These are phyloP conservation scores for Threskiornis aethiopicus DNA, from an alignment of 2,797 vertebrate species.

Conservation along the genomic window DNA sequence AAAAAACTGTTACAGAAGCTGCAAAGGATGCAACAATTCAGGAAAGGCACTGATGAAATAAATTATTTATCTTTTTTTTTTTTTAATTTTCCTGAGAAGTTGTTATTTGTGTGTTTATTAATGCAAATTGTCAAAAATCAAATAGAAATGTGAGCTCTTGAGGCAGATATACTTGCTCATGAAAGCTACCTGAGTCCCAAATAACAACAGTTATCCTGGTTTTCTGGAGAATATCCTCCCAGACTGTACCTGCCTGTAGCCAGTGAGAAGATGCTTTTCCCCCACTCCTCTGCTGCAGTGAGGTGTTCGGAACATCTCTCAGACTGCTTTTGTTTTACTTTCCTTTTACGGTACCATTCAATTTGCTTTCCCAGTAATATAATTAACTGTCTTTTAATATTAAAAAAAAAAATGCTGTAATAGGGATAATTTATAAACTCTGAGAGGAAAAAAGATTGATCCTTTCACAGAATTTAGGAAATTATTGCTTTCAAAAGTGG, in stretches of 20 bases:
- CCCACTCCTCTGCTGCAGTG: neutral
- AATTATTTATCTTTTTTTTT: neutral
- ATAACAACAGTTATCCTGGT: neutral
- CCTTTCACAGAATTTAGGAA: conserved; percentile 65
- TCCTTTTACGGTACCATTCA: conserved; percentile 20
- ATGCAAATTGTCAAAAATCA: neutral
- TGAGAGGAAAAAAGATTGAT: conserved; percentile 13
- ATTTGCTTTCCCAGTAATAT: conserved; percentile 35
- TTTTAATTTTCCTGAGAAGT: neutral
- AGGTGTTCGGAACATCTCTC: conserved; percentile 31
- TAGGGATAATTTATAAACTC: conserved; percentile 41
- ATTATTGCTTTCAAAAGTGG: conserved; percentile 57
- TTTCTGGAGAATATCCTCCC: neutral
- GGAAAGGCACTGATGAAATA: too few species aligned
- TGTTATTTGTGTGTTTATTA: neutral
- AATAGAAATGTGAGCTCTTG: neutral
- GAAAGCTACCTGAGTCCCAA: neutral
- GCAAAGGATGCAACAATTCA: too few species aligned
- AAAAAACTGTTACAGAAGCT: neutral
- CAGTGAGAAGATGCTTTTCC: neutral
- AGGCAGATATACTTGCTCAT: neutral
- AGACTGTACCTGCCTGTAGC: neutral
- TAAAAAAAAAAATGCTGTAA: neutral
- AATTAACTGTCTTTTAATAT: conserved; percentile 61
- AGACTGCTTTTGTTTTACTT: conserved; percentile 57